phyloP scores from a whole-genome alignment of 2,888 invertebrate species.

The Phalera bucephala region DNA sequence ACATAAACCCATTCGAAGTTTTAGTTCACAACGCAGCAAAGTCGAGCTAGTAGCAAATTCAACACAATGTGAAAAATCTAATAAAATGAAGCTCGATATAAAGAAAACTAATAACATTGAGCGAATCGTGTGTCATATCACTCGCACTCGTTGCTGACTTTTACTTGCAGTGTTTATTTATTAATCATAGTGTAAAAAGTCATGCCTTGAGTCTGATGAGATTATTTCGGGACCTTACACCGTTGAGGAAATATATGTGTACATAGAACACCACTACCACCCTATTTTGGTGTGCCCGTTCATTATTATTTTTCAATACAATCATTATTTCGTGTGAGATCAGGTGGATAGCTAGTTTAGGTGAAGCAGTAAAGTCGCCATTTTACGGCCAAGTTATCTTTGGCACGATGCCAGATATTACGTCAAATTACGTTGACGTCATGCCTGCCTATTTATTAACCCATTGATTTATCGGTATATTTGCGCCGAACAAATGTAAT shows the following conservation, averaged over 20 bases:
- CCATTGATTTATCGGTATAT: neutral
- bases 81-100: slow-evolving; percentile 6
- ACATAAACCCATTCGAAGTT: neutral
- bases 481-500: too few species aligned
- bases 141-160: slow-evolving; percentile 10
- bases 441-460: neutral
- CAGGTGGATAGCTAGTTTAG: too few species aligned
- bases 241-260: too few species aligned
- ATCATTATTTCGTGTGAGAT: too few species aligned
- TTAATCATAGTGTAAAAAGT: too few species aligned
- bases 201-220: too few species aligned
- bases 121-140: slow-evolving; percentile 12
- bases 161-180: too few species aligned
- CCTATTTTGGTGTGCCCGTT: too few species aligned
- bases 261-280: too few species aligned
- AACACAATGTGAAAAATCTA: slow-evolving; percentile 3
- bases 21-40: neutral
- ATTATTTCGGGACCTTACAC: too few species aligned
- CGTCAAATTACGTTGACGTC: slow-evolving; percentile 14
- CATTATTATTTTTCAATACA: too few species aligned
- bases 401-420: slow-evolving; percentile 21
- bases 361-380: too few species aligned
- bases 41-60: neutral
- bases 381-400: slow-evolving; percentile 21
- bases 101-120: slow-evolving; percentile 10